Evolutionary conservation across 2,888 invertebrate genomes (phyloP), one percentile per base, ranked within the genome.

Genomic region (Clostera curtula): DNA sequence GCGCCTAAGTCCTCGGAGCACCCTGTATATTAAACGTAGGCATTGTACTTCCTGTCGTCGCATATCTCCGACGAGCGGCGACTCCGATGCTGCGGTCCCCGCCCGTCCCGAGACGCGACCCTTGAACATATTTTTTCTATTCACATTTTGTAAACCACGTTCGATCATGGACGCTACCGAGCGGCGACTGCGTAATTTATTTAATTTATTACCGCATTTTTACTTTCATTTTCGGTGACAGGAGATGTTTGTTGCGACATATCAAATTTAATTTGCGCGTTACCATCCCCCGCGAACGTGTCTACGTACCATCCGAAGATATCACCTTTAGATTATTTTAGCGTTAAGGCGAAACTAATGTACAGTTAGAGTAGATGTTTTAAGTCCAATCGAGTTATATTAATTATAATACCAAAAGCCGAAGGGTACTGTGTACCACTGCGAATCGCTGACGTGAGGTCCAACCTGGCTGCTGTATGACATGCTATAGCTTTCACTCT

Each of bases 341-440:
- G 85, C 75, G 56, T 77, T 85, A 85, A 85, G 84, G 85, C 85
- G 85, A 83, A 84, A 84, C 83, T 85, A 84, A 84, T 85, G 84
- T 85, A 84, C 85, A 85, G 85, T 85, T 85, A 85, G 80, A 83
- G 76, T 85, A 85, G 84, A 82, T 72, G 76, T 68, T n/a, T 77
- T 82, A 83, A 84, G 82, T 83, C 80, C 76, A 80, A 83, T 75
- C 74, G 57, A 76, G 65, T 76, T 80, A 74, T 74, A 60, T 69
- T 71, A 61, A 54, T 80, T 76, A 80, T 80, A 65, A 74, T 54
- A 69, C 73, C 63, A 15, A 41, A 71, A 64, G 60, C 72, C 68
- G 69, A 60, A 56, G 42, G 75, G 79, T 79, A 79, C 77, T 70
- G 59, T 79, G 77, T 79, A 77, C 76, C 72, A 39, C 41, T 58